Base-by-base conservation (phyloP, 1,140 invertebrate genomes). In the Ceratoteleas bidentatus region DNA sequence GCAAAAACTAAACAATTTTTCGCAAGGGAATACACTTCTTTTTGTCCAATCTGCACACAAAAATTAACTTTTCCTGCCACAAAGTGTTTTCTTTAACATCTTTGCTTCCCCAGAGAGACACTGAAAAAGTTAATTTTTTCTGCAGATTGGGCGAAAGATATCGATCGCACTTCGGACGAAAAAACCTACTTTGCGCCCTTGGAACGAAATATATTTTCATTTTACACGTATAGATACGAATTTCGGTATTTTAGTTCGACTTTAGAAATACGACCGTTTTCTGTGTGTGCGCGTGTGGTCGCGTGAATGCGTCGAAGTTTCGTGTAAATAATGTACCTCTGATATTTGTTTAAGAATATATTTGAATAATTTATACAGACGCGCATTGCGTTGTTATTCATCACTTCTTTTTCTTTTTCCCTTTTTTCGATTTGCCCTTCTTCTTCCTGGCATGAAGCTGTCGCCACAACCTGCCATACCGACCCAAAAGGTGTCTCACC, bases 291-390 rank as follows among this genome's bases (percentile, higher is more conserved):
- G 84, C 62, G 81, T 84, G 79, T 81, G 76, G 79, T 84, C 47
- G 86, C 72, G 83, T 88, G 86, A 87, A 77, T 88, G 85, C 83
- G 83, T 84, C 53, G 73, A 74, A 84, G 85, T 81, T 84, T 87
- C 73, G 79, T 91, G 88, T 91, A 91, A 87, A 90, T 91, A 90
- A 73, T 90, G 86, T 90, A 86, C 86, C 81, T 86, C 81, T 86
- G 69, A 86, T 85, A 84, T 87, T 89, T 90, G 88, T 90, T 90
- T 90, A 88, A 90, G 85, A 88, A 89, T 91, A 91, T 90, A 91
- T 89, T 88, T 90, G 85, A 89, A 87, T 90, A 89, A 90, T 91
- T 91, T 90, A 90, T 90, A 90, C 82, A 85, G 56, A 89, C 34
- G 6, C 72, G 6, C 11, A n/a, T 2, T 47, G 45, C 13, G 45